A percentile compares a stretch with the other conserved stretches of the same genome.
These are phyloP conservation scores for Aphaenogaster floridana DNA, from an alignment of 1,140 invertebrate species.

Conservation along the genomic window DNA sequence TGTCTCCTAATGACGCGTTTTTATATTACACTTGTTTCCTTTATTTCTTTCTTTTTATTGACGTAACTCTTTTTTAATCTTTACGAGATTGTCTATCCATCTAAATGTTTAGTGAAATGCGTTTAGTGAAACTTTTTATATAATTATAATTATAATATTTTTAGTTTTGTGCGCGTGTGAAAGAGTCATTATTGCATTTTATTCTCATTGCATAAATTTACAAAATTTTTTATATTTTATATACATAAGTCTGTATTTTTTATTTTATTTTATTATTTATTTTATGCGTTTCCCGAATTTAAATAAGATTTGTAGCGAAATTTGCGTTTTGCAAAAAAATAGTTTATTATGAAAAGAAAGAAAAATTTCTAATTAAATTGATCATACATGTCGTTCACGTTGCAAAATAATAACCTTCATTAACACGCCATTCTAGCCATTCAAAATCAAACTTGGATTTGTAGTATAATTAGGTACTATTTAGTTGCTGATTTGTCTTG, in stretches of 20 bases:
- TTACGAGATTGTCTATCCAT: neutral
- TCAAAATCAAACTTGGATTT: no score
- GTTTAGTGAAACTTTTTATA: neutral
- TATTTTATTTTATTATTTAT: neutral
- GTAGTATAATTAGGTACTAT: no score
- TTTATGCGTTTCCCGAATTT: neutral
- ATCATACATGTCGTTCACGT: no score
- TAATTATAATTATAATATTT: neutral
- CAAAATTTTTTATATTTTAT: neutral
- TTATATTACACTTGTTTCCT: slow-evolving; percentile 17
- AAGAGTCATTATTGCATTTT: neutral
- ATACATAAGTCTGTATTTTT: neutral
- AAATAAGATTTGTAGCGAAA: neutral
- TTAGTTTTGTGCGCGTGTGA: neutral
- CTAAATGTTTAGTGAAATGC: neutral
- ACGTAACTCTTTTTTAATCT: slow-evolving; percentile 4
- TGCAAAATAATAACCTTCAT: no score
- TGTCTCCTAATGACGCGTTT: slow-evolving; percentile 34
- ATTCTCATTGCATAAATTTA: neutral
- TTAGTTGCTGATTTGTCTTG: no score
- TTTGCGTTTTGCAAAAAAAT: neutral
- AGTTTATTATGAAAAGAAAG: neutral
- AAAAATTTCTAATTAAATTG: no score
- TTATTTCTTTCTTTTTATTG: slow-evolving; percentile 40
- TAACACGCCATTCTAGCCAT: no score